Evolutionary conservation across 2,113 vertebrate species (phyloP).

Genomic region (Oriolus oriolus): DNA sequence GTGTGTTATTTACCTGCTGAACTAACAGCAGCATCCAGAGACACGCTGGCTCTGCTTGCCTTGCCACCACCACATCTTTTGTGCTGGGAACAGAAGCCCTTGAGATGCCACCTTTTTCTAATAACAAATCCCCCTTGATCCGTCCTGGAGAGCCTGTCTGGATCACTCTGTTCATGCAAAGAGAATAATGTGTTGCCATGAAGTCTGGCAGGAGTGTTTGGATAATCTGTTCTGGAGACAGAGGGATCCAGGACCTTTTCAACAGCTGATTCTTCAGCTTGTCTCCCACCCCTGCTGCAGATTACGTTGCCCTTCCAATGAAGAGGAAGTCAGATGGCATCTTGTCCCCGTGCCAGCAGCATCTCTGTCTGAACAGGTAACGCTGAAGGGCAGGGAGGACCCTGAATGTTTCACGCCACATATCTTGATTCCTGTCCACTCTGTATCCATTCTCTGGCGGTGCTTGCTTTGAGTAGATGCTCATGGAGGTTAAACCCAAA

Average conservation of each 20-base stretch:
- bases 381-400: rapidly evolving
- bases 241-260: not conserved
- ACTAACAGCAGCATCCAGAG: not conserved
- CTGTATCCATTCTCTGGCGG: not conserved
- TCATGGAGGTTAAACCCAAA: not conserved
- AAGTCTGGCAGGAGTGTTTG: not conserved
- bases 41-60: not conserved
- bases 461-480: not conserved
- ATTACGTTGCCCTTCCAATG: not conserved
- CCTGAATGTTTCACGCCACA: not conserved
- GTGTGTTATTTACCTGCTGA: not conserved
- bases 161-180: not conserved
- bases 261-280: not conserved
- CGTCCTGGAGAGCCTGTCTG: not conserved
- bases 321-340: slow-evolving; percentile 51
- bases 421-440: not conserved
- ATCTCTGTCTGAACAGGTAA: slow-evolving; percentile 47
- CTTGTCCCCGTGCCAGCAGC: slow-evolving; percentile 11
- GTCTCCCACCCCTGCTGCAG: not conserved
- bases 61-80: not conserved
- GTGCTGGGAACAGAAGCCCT: not conserved
- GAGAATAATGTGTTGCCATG: not conserved
- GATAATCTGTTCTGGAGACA: not conserved
- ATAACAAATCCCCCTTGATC: not conserved
- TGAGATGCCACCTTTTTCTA: not conserved